Base-by-base conservation (phyloP, 2,113 vertebrate species). In the Puffinus mauretanicus region DNA sequence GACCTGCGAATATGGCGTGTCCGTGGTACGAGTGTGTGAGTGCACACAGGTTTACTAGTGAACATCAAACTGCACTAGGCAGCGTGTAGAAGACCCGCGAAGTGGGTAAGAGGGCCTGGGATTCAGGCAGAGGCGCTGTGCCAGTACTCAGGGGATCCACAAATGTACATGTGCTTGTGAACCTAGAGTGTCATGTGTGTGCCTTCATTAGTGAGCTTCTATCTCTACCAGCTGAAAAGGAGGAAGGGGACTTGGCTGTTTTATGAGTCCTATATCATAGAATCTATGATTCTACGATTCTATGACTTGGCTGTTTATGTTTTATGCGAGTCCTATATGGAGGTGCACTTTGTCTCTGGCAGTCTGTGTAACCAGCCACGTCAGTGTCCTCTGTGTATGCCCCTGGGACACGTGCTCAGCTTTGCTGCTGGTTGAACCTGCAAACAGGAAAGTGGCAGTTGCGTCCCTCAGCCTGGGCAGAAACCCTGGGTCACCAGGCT, bases 1-100 rank as follows among this genome's bases (percentile, higher is more conserved):
- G 24, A 67, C 46, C 10, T 61, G 30, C 1, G 1, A 61, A 61
- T 75, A 47, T 1, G 4, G 22, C n/a, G 10, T 21, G 22, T 22
- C 27, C 38, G 18, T 29, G 10, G 29, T 25, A 78, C 2, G 3
- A 78, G 16, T 7, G 10, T 15, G 17, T 24, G 27, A 65, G 54
- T 3, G 4, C 1, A 5, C 26, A 34, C 26, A 34, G 2, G 4
- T 58, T 66, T 46, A 7, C 36, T 49, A 79, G 22, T 1, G 0
- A 78, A 30, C 13, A 26, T 29, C 26, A 72, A 34, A 70, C 12
- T 38, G 7, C 22, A 65, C 51, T 24, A 75, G 24, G 30, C 62
- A 49, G 34, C 2, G 3, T 0, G 2, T 2, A 66, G 25, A 15
- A 25, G 9, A n/a, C 29, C 51, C 57, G 11, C 42, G 46, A 61